Evolutionary conservation across 2,888 invertebrate species (phyloP).

Genomic region (Hemistola chrysoprasaria): DNA sequence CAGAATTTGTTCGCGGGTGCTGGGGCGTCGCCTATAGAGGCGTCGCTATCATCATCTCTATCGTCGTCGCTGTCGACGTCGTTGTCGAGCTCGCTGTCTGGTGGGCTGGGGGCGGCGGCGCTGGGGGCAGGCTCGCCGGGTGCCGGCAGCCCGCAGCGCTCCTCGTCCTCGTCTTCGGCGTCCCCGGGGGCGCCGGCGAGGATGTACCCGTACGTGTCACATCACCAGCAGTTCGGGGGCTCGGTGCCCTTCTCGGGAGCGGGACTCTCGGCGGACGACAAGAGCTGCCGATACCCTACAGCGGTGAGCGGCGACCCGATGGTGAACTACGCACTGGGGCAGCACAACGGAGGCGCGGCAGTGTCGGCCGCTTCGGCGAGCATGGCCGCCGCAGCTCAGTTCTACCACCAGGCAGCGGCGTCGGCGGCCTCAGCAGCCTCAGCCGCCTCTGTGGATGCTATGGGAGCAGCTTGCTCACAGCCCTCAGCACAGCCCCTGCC

Average conservation of each 20-base stretch:
- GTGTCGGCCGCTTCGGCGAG: slow-evolving; percentile 85
- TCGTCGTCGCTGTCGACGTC: slow-evolving; percentile 82
- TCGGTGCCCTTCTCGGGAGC: slow-evolving; percentile 86
- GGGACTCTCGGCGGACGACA: slow-evolving; percentile 86
- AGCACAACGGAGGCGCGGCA: slow-evolving; percentile 88
- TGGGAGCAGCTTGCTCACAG: slow-evolving; percentile 91
- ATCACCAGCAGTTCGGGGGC: slow-evolving; percentile 88
- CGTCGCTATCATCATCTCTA: slow-evolving; percentile 82
- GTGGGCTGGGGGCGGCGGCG: slow-evolving; percentile 84
- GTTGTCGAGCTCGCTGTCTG: slow-evolving; percentile 83
- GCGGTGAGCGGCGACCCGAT: slow-evolving; percentile 86
- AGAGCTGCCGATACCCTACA: slow-evolving; percentile 91
- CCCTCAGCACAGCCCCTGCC: slow-evolving; percentile 93
- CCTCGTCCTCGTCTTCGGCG: slow-evolving; percentile 84
- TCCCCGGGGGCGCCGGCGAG: slow-evolving; percentile 89
- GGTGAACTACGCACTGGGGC: slow-evolving; percentile 91
- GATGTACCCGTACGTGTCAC: slow-evolving; percentile 97
- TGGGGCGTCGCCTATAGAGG: slow-evolving; percentile 88
- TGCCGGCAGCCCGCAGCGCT: slow-evolving; percentile 84
- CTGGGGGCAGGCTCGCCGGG: slow-evolving; percentile 82
- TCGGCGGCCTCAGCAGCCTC: slow-evolving; percentile 89
- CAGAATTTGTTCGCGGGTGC: slow-evolving; percentile 82
- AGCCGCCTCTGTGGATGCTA: slow-evolving; percentile 90
- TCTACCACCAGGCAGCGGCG: slow-evolving; percentile 93
- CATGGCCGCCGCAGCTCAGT: slow-evolving; percentile 90